These are phyloP conservation scores for Hetaerina americana DNA, from an alignment of 1,140 invertebrate species.

Conservation along the genomic window DNA sequence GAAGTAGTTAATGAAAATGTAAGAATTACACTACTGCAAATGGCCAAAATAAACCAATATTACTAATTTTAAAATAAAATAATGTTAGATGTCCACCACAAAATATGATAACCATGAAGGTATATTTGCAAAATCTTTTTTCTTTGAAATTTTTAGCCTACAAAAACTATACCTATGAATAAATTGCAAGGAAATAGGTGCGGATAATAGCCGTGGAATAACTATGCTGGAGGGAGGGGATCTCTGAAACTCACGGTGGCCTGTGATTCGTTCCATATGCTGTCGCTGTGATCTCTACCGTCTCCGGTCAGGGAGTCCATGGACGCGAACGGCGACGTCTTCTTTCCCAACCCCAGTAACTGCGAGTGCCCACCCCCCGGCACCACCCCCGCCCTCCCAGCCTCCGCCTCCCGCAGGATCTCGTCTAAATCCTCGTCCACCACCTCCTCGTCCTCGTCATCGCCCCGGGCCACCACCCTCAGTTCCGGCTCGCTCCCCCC, in stretches of 20 bases:
- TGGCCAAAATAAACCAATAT: too few species aligned
- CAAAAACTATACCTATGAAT: too few species aligned
- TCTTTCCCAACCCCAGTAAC: background rate
- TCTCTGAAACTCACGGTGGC: constrained; percentile 36
- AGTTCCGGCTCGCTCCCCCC: constrained; percentile 13
- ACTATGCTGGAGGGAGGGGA: too few species aligned
- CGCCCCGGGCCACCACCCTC: background rate
- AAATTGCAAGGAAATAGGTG: too few species aligned
- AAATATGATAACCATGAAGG: too few species aligned
- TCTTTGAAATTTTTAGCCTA: too few species aligned
- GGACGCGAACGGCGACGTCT: constrained; percentile 57
- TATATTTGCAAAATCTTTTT: too few species aligned
- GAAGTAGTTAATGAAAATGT: too few species aligned
- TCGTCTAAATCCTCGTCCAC: constrained; percentile 5
- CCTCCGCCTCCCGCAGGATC: background rate
- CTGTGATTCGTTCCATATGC: constrained; percentile 77
- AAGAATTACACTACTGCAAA: too few species aligned
- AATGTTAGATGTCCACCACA: too few species aligned
- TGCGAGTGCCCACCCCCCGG: background rate
- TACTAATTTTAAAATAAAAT: too few species aligned
- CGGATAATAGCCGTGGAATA: too few species aligned
- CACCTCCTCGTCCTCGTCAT: constrained; percentile 38
- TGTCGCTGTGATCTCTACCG: constrained; percentile 63
- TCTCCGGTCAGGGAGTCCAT: constrained; percentile 66
- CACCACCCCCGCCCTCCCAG: background rate